Percentiles rank a stretch among this genome's conserved stretches.
These are phyloP conservation scores for Caenorhabditis auriculariae DNA, from an alignment of 2,888 invertebrate genomes.

Conservation along the genomic window DNA sequence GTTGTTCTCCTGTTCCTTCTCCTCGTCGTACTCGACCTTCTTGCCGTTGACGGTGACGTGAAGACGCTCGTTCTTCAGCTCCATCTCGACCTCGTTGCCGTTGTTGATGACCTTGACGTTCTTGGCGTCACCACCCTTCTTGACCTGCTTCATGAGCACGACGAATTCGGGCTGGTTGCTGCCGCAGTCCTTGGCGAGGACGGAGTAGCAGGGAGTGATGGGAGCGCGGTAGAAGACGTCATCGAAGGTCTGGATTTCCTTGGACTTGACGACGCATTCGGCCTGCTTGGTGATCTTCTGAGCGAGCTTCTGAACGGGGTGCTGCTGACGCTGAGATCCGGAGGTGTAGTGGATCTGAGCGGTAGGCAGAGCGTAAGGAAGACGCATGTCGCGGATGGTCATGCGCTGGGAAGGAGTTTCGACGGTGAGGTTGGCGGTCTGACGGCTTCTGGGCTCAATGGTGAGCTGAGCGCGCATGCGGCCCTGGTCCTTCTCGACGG, in stretches of 20 bases:
- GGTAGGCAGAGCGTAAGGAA: constrained; percentile 32
- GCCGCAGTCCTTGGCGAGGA: constrained; percentile 66
- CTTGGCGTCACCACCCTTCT: constrained; percentile 41
- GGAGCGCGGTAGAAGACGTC: constrained; percentile 53
- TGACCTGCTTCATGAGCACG: constrained; percentile 62
- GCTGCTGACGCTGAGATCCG: constrained; percentile 14
- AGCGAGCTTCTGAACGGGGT: constrained; percentile 20
- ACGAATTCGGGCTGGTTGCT: constrained; percentile 60
- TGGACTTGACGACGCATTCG: constrained; percentile 33
- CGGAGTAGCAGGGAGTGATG: constrained; percentile 63
- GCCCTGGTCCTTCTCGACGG: constrained; percentile 4
- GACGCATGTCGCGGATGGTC: constrained; percentile 16
- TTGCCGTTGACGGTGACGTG: constrained; percentile 41
- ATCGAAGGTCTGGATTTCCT: constrained; percentile 59
- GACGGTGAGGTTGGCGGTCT: constrained; percentile 31
- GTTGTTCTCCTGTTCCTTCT: constrained; percentile 25
- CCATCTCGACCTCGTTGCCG: constrained; percentile 33
- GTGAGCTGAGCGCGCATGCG: constrained; percentile 32
- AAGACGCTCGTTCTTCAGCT: constrained; percentile 25
- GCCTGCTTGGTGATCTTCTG: constrained; percentile 17
- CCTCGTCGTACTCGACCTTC: constrained; percentile 31
- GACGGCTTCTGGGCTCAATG: constrained; percentile 31
- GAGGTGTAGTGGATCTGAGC: constrained; percentile 27
- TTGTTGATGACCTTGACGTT: constrained; percentile 45
- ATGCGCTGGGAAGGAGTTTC: constrained; percentile 24